A percentile compares a stretch with the other conserved stretches of the same genome.
Conservation (phyloP, 2,888 invertebrate genomes). For the Lottia scabra region DNA sequence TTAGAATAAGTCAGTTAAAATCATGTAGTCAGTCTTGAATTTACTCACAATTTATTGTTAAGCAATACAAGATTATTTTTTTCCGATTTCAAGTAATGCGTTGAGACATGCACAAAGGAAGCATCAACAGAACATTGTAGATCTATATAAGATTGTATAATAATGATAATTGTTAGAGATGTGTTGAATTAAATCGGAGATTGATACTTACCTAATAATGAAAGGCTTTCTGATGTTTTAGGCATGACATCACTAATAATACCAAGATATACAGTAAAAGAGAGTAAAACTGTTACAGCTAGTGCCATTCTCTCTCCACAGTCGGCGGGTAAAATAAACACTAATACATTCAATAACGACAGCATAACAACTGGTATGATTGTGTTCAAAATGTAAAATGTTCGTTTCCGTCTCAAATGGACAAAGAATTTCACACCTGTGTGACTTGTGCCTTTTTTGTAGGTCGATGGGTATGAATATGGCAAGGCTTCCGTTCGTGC, state of each 20-base stretch:
- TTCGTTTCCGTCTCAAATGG: constrained; percentile 39
- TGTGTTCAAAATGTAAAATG: constrained; percentile 51
- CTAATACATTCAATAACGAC: constrained; percentile 46
- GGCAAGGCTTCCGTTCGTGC: constrained; percentile 30
- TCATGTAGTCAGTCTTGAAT: too few relatives aligned
- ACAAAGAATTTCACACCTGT: constrained; percentile 44
- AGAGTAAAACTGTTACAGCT: constrained; percentile 47
- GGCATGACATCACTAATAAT: constrained; percentile 51
- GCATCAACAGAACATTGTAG: background rate
- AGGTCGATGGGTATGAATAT: constrained; percentile 39
- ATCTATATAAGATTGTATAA: background rate
- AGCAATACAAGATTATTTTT: too few relatives aligned
- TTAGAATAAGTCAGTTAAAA: too few relatives aligned
- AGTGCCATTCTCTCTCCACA: constrained; percentile 51
- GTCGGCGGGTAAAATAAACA: constrained; percentile 46
- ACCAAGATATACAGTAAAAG: constrained; percentile 51
- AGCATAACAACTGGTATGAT: constrained; percentile 48
- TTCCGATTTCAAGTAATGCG: too few relatives aligned
- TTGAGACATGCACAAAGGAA: too few relatives aligned
- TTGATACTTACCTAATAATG: constrained; percentile 37
- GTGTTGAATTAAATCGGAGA: background rate
- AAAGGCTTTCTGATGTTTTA: constrained; percentile 49
- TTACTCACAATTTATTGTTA: too few relatives aligned
- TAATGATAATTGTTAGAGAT: background rate
- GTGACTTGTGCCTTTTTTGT: constrained; percentile 40